Conservation (phyloP, 2,888 invertebrate genomes). For the Selenia dentaria region DNA sequence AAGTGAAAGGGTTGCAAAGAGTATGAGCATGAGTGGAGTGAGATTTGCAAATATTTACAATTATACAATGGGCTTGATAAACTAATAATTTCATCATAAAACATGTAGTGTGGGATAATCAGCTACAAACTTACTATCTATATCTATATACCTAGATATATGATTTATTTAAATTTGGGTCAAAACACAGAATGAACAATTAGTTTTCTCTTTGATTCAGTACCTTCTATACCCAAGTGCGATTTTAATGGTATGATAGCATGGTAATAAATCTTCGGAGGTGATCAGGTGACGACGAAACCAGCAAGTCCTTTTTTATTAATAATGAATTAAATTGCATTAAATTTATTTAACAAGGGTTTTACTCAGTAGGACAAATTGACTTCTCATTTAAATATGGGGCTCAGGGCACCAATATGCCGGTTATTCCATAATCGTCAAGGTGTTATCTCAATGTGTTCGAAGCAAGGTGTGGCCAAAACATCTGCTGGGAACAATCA, state of each 20-base stretch:
- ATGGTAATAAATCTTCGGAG: constrained; percentile 25
- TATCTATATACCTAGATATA: too few species aligned
- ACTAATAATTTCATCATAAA: too few species aligned
- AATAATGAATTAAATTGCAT: constrained; percentile 39
- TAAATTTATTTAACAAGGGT: constrained; percentile 23
- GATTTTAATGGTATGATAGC: too few species aligned
- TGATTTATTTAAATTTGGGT: too few species aligned
- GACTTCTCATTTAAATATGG: constrained; percentile 28
- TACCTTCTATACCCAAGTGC: too few species aligned
- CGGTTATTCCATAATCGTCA: constrained; percentile 51
- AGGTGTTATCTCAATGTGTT: constrained; percentile 43
- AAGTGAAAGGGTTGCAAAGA: constrained; percentile 37
- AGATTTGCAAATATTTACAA: constrained; percentile 20
- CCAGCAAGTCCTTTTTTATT: constrained; percentile 38
- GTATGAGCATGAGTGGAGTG: constrained; percentile 14
- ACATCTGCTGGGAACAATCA: constrained; percentile 70
- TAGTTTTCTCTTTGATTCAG: too few species aligned
- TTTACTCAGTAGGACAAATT: constrained; percentile 16
- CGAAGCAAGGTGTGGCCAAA: constrained; percentile 64
- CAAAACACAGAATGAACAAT: too few species aligned
- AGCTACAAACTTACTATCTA: too few species aligned
- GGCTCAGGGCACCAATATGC: constrained; percentile 33
- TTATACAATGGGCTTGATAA: too few species aligned
- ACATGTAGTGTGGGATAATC: too few species aligned
- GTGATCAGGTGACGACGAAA: constrained; percentile 38